A percentile compares a stretch with the other conserved stretches of the same genome.
Conservation (phyloP, 1,140 invertebrate genomes). For the Oscheius sp. region DNA sequence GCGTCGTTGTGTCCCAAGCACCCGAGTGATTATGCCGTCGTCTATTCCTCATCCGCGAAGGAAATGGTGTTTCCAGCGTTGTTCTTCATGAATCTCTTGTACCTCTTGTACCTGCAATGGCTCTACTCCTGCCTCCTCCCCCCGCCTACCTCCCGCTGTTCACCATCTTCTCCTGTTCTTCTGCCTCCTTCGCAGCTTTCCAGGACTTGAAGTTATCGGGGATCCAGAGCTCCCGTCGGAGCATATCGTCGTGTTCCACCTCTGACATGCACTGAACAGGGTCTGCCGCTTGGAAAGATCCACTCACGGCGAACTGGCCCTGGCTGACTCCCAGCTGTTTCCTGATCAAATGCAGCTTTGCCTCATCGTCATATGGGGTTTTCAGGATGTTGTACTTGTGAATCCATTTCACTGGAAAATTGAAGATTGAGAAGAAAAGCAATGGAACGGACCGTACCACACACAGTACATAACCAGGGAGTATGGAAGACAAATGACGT, state of each 20-base stretch:
- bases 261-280: slow-evolving; percentile 71
- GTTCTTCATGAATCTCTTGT: slow-evolving; percentile 76
- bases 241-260: slow-evolving; percentile 72
- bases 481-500: slow-evolving; percentile 76
- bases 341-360: slow-evolving; percentile 79
- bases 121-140: neutral
- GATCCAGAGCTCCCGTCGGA: slow-evolving; percentile 77
- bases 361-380: slow-evolving; percentile 75
- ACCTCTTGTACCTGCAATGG: slow-evolving; percentile 73
- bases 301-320: slow-evolving; percentile 65
- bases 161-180: slow-evolving; percentile 75
- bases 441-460: slow-evolving; percentile 68
- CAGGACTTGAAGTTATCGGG: slow-evolving; percentile 75
- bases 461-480: slow-evolving; percentile 70
- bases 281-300: slow-evolving; percentile 14
- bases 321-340: slow-evolving; percentile 72
- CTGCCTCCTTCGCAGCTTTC: slow-evolving; percentile 78
- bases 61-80: slow-evolving; percentile 63
- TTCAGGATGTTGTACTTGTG: slow-evolving; percentile 76
- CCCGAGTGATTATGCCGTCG: too few relatives aligned
- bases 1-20: too few relatives aligned
- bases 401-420: slow-evolving; percentile 67
- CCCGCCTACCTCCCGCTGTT: slow-evolving; percentile 50
- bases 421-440: neutral
- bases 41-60: slow-evolving; percentile 49